Evolutionary conservation across 1,140 invertebrate species (phyloP), one percentile per base, ranked within the genome.

Genomic region (Ceratina japonica): DNA sequence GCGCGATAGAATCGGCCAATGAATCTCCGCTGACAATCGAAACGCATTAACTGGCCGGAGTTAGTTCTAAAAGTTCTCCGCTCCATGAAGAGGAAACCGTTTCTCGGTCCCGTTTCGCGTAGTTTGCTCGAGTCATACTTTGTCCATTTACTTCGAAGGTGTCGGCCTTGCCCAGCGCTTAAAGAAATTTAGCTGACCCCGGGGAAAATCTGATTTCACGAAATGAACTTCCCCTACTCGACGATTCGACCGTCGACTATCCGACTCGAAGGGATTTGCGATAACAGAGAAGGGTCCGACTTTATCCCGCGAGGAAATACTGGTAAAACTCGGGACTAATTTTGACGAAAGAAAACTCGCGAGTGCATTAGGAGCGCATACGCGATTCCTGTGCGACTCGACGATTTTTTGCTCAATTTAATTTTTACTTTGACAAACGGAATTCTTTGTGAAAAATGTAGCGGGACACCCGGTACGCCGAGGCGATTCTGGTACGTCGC

Each of bases 111-210:
- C 22, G 64, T 66, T 66, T 66, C 44, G 20, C 10, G 20, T 51
- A 66, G 44, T 66, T 65, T 12, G 2, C 37, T 65, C 49, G 2
- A 15, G n/a, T 37, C 20, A 49, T 1, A 27, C 49, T 66, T 66
- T 16, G 3, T 13, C 64, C 44, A 31, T 24, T 51, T 44, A 52
- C 49, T n/a, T 7, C n/a, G 12, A 49, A 18, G 12, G 3, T 49
- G 1, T 18, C 13, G 7, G 5, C 18, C 44, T 52, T 66, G 49
- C 52, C 49, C 20, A 20, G n/a, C 64, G 31, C 24, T 66, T 66
- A 66, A 52, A 66, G 64, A 66, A 66, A 66, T 52, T 51, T 52
- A 66, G 49, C 10, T 20, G 44, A 24, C 49, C 20, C 4, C 44
- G n/a, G 10, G 64, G 3, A 13, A 24, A 52, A 27, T 10, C 44